Conservation (phyloP, 2,888 invertebrate genomes). For the Ferrisia virgata region DNA sequence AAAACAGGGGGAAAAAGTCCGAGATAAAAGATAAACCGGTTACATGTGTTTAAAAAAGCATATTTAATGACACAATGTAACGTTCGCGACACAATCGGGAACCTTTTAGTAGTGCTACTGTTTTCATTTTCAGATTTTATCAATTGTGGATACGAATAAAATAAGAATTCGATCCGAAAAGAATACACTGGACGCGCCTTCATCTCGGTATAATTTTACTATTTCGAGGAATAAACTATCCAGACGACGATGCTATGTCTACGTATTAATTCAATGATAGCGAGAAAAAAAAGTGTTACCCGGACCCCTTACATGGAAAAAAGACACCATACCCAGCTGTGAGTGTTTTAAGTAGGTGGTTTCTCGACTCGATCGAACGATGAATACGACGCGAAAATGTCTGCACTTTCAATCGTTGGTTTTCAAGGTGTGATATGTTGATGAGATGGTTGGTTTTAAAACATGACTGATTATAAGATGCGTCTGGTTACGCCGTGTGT, state of each 20-base stretch:
- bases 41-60: constrained; percentile 40
- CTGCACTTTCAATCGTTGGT: background rate
- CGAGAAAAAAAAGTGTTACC: background rate
- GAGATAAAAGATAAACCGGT: constrained; percentile 42
- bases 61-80: constrained; percentile 40
- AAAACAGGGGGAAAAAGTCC: background rate
- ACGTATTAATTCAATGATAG: background rate
- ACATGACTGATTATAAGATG: background rate
- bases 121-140: constrained; percentile 8
- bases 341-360: background rate
- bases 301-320: background rate
- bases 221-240: constrained; percentile 23
- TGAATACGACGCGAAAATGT: constrained; percentile 10
- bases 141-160: background rate
- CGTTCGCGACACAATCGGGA: constrained; percentile 35
- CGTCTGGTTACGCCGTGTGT: background rate
- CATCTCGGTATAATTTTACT: background rate
- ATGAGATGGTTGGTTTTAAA: background rate
- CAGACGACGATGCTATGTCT: too few species aligned
- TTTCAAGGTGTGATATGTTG: constrained; percentile 1
- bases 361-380: background rate
- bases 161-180: background rate
- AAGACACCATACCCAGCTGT: constrained; percentile 13
- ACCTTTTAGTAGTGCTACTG: background rate
- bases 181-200: constrained; percentile 28